Conservation (phyloP, 2,797 vertebrate genomes). For the Enoplosus armatus region DNA sequence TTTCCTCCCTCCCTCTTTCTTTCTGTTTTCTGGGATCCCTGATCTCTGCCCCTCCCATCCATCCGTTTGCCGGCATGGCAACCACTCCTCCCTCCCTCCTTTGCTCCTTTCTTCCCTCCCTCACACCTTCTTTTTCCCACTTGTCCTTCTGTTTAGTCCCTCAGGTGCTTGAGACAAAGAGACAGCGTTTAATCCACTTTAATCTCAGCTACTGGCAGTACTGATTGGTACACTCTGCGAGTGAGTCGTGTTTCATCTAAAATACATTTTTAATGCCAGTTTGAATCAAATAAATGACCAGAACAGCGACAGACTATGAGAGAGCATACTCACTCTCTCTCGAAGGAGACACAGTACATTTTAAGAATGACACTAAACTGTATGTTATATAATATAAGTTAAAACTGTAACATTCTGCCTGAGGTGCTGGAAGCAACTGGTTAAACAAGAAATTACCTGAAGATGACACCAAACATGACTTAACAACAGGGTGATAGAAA, state of each 20-base stretch:
- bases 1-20: slow-evolving; percentile 59
- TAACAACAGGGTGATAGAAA: not conserved
- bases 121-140: slow-evolving; percentile 29
- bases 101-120: slow-evolving; percentile 37
- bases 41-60: slow-evolving; percentile 69
- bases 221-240: too few relatives aligned
- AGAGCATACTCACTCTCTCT: not conserved
- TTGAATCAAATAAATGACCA: not conserved
- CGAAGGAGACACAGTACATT: too few relatives aligned
- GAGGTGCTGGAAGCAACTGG: slow-evolving; percentile 39
- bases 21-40: slow-evolving; percentile 57
- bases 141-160: slow-evolving; percentile 46
- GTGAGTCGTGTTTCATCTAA: not conserved
- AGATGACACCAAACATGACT: not conserved
- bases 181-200: not conserved
- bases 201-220: not conserved
- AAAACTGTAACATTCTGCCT: slow-evolving; percentile 23
- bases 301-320: not conserved
- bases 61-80: slow-evolving; percentile 76
- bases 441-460: slow-evolving; percentile 33
- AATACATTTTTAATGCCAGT: not conserved
- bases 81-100: slow-evolving; percentile 80
- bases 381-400: too few relatives aligned
- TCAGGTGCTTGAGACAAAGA: slow-evolving; percentile 48
- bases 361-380: too few relatives aligned